Evolutionary conservation across 2,113 vertebrate genomes (phyloP).

Genomic region (Oncorhynchus kisutch): DNA sequence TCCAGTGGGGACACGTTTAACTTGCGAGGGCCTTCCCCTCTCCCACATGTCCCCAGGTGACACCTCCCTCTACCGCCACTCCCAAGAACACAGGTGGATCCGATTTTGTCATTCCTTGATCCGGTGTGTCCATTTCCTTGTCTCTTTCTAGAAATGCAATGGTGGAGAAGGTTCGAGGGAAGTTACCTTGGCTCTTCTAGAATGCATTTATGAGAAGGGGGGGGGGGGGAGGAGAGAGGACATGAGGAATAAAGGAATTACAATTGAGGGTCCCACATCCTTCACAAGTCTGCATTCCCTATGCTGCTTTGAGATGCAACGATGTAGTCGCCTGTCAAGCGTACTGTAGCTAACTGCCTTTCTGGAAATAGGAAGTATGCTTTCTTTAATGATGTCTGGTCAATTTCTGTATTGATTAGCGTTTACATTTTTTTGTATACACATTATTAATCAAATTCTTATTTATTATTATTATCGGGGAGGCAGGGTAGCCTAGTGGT

Average conservation of each 20-base stretch:
- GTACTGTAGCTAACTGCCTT: conserved; percentile 9
- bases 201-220: too few relatives aligned
- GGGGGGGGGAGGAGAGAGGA: too few relatives aligned
- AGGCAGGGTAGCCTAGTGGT: too few relatives aligned
- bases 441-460: conserved; percentile 15
- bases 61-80: not conserved
- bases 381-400: conserved; percentile 9
- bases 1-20: conserved; percentile 34
- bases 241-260: too few relatives aligned
- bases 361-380: not conserved
- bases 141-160: too few relatives aligned
- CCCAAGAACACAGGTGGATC: too few relatives aligned
- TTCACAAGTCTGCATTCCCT: not conserved
- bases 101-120: too few relatives aligned
- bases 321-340: not conserved
- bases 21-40: conserved; percentile 86
- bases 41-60: conserved; percentile 78
- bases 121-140: too few relatives aligned
- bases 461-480: not conserved
- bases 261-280: too few relatives aligned
- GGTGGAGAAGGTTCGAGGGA: too few relatives aligned
- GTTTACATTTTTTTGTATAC: conserved; percentile 12
- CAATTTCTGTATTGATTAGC: conserved; percentile 1
- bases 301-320: not conserved
- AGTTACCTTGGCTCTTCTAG: not conserved